Evolutionary conservation across 1,140 invertebrate species (phyloP).

Genomic region (Phthorimaea operculella): DNA sequence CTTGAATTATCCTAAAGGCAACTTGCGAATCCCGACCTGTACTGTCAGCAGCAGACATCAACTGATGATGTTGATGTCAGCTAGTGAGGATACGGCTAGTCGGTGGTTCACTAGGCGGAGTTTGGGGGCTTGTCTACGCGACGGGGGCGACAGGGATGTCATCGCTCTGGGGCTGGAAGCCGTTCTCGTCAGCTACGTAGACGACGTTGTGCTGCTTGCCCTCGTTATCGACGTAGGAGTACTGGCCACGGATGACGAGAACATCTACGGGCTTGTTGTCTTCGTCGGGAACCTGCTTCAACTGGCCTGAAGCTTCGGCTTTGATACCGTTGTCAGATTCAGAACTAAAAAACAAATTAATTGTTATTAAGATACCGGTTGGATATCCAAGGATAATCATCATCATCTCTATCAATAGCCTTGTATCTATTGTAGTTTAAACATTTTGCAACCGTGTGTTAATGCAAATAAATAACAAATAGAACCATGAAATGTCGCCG

Average conservation of each 20-base stretch:
- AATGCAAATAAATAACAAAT: too few species aligned
- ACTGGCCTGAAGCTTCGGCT: constrained; percentile 43
- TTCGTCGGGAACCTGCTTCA: constrained; percentile 50
- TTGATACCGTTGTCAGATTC: constrained; percentile 48
- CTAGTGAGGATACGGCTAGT: too few species aligned
- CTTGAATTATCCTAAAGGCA: constrained; percentile 2
- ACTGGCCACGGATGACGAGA: constrained; percentile 51
- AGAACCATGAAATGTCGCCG: too few species aligned
- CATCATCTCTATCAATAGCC: too few species aligned
- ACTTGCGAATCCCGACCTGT: neutral
- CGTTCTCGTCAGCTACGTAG: constrained; percentile 68
- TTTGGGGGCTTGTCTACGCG: constrained; percentile 19
- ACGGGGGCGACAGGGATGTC: constrained; percentile 46
- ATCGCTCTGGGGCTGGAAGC: constrained; percentile 61
- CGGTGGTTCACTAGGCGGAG: neutral
- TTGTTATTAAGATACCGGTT: too few species aligned
- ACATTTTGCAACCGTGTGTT: too few species aligned
- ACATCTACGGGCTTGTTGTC: constrained; percentile 57
- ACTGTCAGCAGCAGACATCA: too few species aligned
- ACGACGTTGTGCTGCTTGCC: constrained; percentile 43
- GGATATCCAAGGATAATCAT: too few species aligned
- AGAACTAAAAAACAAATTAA: too few species aligned
- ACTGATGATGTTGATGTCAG: too few species aligned
- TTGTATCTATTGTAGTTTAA: too few species aligned
- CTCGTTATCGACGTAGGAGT: constrained; percentile 41